phyloP scores from a whole-genome alignment of 2,797 vertebrate species.

The Sylvia borin region DNA sequence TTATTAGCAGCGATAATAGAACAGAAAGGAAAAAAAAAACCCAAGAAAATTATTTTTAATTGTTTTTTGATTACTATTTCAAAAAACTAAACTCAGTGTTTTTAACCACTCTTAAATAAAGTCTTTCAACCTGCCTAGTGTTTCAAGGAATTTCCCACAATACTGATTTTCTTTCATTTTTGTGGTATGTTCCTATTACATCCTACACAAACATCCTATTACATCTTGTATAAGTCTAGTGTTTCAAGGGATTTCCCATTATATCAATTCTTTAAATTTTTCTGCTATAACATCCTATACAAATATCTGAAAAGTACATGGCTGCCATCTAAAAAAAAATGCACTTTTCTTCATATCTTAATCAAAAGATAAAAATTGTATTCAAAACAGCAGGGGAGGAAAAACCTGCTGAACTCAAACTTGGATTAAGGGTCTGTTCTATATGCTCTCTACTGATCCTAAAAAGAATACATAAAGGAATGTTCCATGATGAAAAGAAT shows the following conservation, averaged over 20 bases:
- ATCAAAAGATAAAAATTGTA: constrained; percentile 28
- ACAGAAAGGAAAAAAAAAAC: background rate
- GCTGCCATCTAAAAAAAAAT: background rate
- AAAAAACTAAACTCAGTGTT: background rate
- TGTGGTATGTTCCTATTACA: background rate
- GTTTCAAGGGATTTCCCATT: background rate
- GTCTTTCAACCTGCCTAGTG: background rate
- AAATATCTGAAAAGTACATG: background rate
- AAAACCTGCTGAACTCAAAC: constrained; percentile 7
- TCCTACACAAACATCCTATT: background rate
- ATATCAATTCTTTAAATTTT: background rate
- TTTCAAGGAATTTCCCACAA: background rate
- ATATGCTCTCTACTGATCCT: constrained; percentile 16
- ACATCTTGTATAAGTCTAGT: background rate
- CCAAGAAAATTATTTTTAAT: background rate
- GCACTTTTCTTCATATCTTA: background rate
- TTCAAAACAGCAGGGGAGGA: background rate
- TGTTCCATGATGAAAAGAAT: constrained; percentile 52
- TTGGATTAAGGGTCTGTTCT: background rate
- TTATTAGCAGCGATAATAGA: background rate
- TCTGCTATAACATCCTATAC: background rate
- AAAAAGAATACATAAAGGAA: constrained; percentile 53
- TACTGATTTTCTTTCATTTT: background rate
- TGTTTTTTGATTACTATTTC: background rate
- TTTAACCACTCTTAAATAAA: background rate